Percentiles rank a stretch among this genome's conserved stretches.
Evolutionary conservation across 2,113 vertebrate genomes (phyloP).

Genomic region (Cacatua alba): DNA sequence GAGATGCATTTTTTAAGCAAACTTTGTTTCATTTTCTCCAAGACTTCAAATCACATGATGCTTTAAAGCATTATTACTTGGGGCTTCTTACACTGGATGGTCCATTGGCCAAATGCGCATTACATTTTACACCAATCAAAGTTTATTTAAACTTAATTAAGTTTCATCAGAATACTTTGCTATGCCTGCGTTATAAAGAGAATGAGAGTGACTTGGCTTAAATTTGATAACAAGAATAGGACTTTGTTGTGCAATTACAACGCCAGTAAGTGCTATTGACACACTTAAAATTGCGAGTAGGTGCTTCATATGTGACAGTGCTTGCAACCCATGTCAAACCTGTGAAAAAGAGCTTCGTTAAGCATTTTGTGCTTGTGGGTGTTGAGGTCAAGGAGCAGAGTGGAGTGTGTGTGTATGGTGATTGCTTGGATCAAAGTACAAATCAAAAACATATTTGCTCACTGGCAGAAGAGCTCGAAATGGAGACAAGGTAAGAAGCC

Average conservation of each 20-base stretch:
- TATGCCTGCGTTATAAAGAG: neutral
- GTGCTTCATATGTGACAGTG: accelerated
- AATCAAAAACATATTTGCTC: neutral
- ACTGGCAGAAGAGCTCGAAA: neutral
- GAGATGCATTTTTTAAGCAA: neutral
- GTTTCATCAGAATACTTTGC: neutral
- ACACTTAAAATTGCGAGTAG: neutral
- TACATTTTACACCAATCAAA: neutral
- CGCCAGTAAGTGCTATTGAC: neutral
- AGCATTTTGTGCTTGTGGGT: neutral
- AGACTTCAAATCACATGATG: neutral
- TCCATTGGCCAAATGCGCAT: neutral
- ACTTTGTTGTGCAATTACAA: neutral
- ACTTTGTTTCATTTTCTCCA: conserved; percentile 8
- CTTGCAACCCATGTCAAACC: neutral
- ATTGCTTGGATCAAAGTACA: neutral
- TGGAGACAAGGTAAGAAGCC: neutral
- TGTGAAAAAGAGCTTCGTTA: accelerated
- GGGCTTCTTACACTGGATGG: neutral
- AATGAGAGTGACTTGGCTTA: neutral
- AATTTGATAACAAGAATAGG: neutral
- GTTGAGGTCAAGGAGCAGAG: neutral
- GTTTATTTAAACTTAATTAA: conserved; percentile 15
- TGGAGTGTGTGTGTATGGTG: neutral
- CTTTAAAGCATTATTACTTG: neutral